Conservation (phyloP, 35 echinoderm and acorn worm species). For the Heliocidaris tuberculata region DNA sequence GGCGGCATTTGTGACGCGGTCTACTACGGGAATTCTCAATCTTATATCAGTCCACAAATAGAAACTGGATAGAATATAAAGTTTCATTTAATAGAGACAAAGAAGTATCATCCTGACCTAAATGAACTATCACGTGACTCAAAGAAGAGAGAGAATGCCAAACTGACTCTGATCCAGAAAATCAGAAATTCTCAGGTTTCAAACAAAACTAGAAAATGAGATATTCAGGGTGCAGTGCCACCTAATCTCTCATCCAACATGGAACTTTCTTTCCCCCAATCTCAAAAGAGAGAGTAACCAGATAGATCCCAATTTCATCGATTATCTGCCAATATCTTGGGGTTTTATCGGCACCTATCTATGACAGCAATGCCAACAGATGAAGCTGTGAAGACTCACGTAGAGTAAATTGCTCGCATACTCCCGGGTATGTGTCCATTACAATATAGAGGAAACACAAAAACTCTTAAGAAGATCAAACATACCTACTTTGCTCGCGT, state of each 20-base stretch:
- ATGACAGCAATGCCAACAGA: conserved; percentile 1
- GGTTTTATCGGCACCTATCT: conserved; percentile 8
- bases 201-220: conserved; percentile 3
- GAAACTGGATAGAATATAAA: no score
- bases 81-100: neutral
- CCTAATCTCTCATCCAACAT: conserved; percentile 10
- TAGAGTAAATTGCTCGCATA: neutral
- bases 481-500: neutral
- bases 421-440: neutral
- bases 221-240: neutral
- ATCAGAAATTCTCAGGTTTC: neutral
- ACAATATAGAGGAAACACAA: neutral
- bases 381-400: neutral
- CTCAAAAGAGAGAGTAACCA: neutral
- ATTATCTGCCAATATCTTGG: neutral
- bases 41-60: neutral
- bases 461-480: conserved; percentile 18
- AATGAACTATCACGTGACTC: neutral
- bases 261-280: neutral
- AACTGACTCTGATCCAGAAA: neutral
- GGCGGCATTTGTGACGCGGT: neutral
- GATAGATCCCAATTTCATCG: neutral
- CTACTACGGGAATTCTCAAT: neutral
- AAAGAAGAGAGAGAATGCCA: neutral
- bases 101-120: neutral